phyloP scores from a whole-genome alignment of 2,888 invertebrate genomes.

The Rhagonycha lutea region DNA sequence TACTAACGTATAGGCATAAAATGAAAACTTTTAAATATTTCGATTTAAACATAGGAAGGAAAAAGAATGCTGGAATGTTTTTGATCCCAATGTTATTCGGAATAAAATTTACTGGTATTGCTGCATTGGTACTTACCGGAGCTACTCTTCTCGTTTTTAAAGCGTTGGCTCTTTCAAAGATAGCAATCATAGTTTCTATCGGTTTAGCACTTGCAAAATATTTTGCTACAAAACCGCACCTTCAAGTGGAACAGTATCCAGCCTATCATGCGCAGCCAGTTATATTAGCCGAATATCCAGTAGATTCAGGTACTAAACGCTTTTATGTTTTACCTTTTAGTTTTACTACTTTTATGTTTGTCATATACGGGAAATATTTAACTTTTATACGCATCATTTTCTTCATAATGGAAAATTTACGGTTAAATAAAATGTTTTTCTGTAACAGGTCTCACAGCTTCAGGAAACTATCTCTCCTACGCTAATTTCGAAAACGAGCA shows the following conservation, averaged over 20 bases:
- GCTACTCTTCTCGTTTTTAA: slow-evolving; percentile 69
- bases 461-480: neutral
- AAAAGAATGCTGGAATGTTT: slow-evolving; percentile 64
- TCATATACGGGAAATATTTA: too few species aligned
- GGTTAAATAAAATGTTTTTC: neutral
- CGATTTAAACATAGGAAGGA: slow-evolving; percentile 52
- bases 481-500: slow-evolving; percentile 6
- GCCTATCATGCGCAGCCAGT: neutral
- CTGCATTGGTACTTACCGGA: slow-evolving; percentile 64
- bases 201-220: slow-evolving; percentile 54
- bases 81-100: slow-evolving; percentile 70
- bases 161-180: slow-evolving; percentile 70
- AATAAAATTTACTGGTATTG: slow-evolving; percentile 68
- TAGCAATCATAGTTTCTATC: slow-evolving; percentile 67
- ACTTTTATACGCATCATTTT: too few species aligned
- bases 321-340: neutral
- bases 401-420: neutral
- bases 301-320: neutral
- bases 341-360: too few species aligned
- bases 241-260: neutral
- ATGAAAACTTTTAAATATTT: neutral
- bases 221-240: slow-evolving; percentile 22
- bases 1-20: slow-evolving; percentile 2
- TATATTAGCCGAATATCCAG: neutral
- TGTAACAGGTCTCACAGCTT: neutral